Conservation (phyloP, 2,888 invertebrate species). For the Capitulum mitella region DNA sequence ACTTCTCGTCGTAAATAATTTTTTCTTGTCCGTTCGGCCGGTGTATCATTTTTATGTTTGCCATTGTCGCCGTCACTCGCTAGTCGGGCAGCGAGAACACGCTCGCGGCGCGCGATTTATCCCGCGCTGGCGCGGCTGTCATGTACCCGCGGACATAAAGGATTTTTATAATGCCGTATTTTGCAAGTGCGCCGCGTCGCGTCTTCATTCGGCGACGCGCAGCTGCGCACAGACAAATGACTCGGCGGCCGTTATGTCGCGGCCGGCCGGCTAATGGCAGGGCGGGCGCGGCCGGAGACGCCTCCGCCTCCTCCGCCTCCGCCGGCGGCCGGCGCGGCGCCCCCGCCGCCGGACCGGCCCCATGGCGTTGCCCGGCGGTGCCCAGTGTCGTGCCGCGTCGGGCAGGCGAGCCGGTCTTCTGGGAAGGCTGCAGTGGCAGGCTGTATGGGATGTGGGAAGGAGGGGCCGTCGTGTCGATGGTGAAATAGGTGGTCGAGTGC, state of each 20-base stretch:
- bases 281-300: no score
- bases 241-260: background rate
- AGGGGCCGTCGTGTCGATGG: no score
- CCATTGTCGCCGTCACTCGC: conserved; percentile 5
- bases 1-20: background rate
- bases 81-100: background rate
- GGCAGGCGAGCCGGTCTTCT: no score
- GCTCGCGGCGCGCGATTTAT: background rate
- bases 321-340: background rate
- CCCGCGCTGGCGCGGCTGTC: background rate
- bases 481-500: no score
- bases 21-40: background rate
- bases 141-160: conserved; percentile 13
- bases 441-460: no score
- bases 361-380: no score
- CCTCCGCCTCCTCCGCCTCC: background rate
- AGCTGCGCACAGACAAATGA: conserved; percentile 5
- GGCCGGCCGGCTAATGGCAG: background rate
- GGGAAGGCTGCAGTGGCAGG: no score
- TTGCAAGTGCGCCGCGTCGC: background rate
- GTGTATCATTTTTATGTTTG: conserved; percentile 1
- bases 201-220: conserved; percentile 1
- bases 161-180: conserved; percentile 11
- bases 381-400: no score
- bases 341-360: background rate